phyloP scores from a whole-genome alignment of 2,113 vertebrate species.

The Cheirogaleus medius region DNA sequence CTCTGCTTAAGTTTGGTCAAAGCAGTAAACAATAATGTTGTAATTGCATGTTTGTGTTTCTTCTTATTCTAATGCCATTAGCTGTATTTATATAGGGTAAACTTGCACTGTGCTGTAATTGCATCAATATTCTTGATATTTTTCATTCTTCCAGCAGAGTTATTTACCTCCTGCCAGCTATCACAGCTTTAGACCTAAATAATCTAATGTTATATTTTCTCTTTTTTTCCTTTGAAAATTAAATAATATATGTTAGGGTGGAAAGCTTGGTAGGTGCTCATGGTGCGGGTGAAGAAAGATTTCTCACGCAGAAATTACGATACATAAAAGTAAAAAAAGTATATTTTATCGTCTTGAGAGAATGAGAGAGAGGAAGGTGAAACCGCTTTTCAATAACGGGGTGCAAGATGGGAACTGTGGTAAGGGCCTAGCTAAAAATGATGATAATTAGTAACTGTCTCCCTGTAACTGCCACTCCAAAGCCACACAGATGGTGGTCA shows the following conservation, averaged over 20 bases:
- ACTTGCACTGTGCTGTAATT: conserved; percentile 32
- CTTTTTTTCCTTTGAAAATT: conserved; percentile 56
- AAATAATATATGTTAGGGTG: neutral
- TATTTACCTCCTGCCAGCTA: conserved; percentile 61
- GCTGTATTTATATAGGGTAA: neutral
- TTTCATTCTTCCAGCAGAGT: conserved; percentile 41
- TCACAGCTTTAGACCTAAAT: neutral
- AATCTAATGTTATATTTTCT: conserved; percentile 1
- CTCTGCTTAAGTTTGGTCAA: neutral
- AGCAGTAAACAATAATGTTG: neutral
- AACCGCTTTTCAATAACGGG: too few species aligned
- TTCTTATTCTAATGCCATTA: conserved; percentile 33
- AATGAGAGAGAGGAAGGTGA: too few species aligned
- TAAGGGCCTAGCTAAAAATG: too few species aligned
- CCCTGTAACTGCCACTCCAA: too few species aligned
- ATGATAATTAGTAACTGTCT: too few species aligned
- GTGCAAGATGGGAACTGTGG: too few species aligned
- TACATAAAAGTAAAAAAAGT: too few species aligned
- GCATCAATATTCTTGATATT: conserved; percentile 30
- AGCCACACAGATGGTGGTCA: too few species aligned
- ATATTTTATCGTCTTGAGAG: too few species aligned
- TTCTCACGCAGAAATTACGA: too few species aligned
- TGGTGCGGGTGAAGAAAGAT: too few species aligned
- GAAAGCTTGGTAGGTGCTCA: too few species aligned
- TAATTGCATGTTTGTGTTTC: neutral